A percentile compares a stretch with the other conserved stretches of the same genome.
These are phyloP conservation scores for Rhinogobius similis DNA, from an alignment of 2,113 vertebrate species.

Conservation along the genomic window DNA sequence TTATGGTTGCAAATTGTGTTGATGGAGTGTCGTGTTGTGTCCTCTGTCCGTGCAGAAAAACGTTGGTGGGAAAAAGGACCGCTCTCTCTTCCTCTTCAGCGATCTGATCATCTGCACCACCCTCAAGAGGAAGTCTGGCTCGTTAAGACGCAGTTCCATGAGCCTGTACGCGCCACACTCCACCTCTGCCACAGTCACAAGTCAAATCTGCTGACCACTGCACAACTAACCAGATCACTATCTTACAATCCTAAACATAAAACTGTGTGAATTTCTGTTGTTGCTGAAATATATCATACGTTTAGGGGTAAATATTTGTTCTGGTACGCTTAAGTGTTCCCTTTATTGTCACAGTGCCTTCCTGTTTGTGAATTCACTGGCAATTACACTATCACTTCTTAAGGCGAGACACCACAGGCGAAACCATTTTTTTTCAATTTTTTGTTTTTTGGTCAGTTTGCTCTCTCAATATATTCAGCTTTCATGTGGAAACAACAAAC, in stretches of 20 bases:
- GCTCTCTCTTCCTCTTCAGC: conserved; percentile 96
- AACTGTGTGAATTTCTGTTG: too few relatives aligned
- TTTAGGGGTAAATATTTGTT: background rate
- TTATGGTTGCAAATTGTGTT: background rate
- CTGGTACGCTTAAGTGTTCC: background rate
- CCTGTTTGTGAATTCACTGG: background rate
- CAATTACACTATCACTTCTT: too few relatives aligned
- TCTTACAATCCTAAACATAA: too few relatives aligned
- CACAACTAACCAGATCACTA: background rate
- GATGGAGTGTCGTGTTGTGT: background rate
- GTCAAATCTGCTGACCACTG: background rate
- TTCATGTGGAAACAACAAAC: too few relatives aligned
- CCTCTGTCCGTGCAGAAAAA: conserved; percentile 82
- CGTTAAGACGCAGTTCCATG: conserved; percentile 95
- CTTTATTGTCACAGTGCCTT: background rate
- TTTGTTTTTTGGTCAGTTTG: too few relatives aligned
- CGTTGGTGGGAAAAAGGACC: conserved; percentile 93
- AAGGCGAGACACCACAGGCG: too few relatives aligned
- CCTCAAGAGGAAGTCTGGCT: conserved; percentile 96
- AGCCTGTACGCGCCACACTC: conserved; percentile 84
- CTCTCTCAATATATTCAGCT: too few relatives aligned
- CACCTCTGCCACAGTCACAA: background rate
- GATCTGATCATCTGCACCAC: conserved; percentile 97
- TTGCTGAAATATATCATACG: background rate
- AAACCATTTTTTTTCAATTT: too few relatives aligned